These are phyloP conservation scores for Cremastinae sp. DNA, from an alignment of 2,888 invertebrate genomes.

Conservation along the genomic window DNA sequence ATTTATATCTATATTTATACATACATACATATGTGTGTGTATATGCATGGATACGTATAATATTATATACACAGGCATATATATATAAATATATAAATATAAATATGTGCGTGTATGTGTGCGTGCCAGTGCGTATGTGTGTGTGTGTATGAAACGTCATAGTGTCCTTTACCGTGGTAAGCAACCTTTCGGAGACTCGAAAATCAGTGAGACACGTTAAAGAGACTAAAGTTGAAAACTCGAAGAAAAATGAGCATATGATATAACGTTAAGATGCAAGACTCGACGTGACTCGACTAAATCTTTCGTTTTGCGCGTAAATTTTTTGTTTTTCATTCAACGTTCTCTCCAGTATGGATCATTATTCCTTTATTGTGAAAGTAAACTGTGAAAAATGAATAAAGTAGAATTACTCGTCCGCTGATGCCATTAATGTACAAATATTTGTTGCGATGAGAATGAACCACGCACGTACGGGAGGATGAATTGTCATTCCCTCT, in stretches of 20 bases:
- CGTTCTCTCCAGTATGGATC: too few relatives aligned
- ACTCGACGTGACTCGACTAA: conserved; percentile 4
- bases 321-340: conserved; percentile 11
- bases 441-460: too few relatives aligned
- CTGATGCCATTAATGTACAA: too few relatives aligned
- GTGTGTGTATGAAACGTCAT: conserved; percentile 74
- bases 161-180: conserved; percentile 78
- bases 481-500: too few relatives aligned
- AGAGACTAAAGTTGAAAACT: conserved; percentile 2
- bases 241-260: not conserved
- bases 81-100: too few relatives aligned
- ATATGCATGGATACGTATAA: too few relatives aligned
- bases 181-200: conserved; percentile 70
- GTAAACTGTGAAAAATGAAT: not conserved
- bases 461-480: too few relatives aligned
- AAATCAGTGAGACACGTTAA: conserved; percentile 46
- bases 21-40: too few relatives aligned
- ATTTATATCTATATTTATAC: conserved; percentile 76
- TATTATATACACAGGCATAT: too few relatives aligned
- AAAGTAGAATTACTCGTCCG: too few relatives aligned
- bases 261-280: conserved; percentile 12
- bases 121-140: too few relatives aligned
- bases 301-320: conserved; percentile 45
- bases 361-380: conserved; percentile 3
- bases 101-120: too few relatives aligned